phyloP scores from a whole-genome alignment of 2,113 vertebrate genomes.

The Tetraodon nigroviridis region DNA sequence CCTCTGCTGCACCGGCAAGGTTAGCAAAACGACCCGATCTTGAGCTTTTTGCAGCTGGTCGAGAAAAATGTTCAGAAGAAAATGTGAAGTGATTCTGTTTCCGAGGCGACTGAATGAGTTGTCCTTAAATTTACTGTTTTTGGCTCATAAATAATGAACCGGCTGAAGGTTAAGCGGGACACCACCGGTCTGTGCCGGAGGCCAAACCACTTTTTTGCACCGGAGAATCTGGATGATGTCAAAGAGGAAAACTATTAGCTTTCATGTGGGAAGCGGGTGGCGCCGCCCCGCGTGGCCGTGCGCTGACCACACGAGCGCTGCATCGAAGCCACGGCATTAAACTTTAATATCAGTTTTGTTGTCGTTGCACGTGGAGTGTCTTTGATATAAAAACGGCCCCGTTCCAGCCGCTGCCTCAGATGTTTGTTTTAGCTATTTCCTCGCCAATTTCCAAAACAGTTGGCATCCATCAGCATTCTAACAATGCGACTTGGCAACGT shows the following conservation, averaged over 20 bases:
- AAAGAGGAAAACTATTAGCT: constrained; percentile 36
- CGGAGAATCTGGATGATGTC: neutral
- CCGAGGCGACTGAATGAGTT: too few relatives aligned
- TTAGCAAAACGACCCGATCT: too few relatives aligned
- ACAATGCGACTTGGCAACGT: constrained; percentile 67
- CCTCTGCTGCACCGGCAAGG: too few relatives aligned
- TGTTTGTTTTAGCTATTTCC: constrained; percentile 53
- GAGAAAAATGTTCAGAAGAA: too few relatives aligned
- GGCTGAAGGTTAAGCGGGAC: too few relatives aligned
- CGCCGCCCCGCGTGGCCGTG: constrained; percentile 6
- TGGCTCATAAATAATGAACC: too few relatives aligned
- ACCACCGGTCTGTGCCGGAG: constrained; percentile 12
- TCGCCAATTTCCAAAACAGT: constrained; percentile 64
- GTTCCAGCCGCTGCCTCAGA: constrained; percentile 52
- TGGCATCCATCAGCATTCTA: constrained; percentile 62
- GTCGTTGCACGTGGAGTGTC: constrained; percentile 42
- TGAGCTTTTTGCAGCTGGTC: too few relatives aligned
- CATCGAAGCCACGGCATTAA: constrained; percentile 33
- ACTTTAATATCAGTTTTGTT: constrained; percentile 48
- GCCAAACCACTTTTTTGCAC: constrained; percentile 22
- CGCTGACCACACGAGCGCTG: constrained; percentile 34
- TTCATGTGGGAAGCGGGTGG: constrained; percentile 23
- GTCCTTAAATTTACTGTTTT: too few relatives aligned
- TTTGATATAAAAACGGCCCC: constrained; percentile 44
- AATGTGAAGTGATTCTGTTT: too few relatives aligned